Conservation (phyloP, 2,888 invertebrate species). For the Resseliella maxima region DNA sequence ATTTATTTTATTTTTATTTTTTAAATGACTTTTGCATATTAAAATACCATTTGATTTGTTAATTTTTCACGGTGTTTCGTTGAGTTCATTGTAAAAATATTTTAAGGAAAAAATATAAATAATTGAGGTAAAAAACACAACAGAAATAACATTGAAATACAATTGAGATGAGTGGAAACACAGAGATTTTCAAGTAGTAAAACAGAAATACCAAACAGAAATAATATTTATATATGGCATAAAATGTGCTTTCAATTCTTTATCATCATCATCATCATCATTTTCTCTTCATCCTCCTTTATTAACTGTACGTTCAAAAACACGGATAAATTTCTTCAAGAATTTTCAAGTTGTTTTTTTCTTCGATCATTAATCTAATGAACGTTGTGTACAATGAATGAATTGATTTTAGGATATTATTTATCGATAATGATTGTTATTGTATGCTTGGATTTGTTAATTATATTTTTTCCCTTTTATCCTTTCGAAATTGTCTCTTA, state of each 20-base stretch:
- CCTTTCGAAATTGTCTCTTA: too few species aligned
- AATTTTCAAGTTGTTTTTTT: too few species aligned
- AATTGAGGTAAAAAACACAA: not conserved
- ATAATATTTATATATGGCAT: not conserved
- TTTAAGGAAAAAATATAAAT: too few species aligned
- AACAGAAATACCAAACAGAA: conserved; percentile 57
- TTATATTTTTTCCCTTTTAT: not conserved
- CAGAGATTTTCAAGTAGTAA: conserved; percentile 56
- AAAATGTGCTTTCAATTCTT: not conserved
- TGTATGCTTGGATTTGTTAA: not conserved
- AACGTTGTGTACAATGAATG: too few species aligned
- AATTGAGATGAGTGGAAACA: not conserved
- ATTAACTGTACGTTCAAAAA: too few species aligned
- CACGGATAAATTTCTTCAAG: too few species aligned
- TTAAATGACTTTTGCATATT: not conserved
- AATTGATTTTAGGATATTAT: too few species aligned
- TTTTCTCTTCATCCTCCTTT: too few species aligned
- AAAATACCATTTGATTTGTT: not conserved
- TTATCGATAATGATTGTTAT: too few species aligned
- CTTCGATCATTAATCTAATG: too few species aligned
- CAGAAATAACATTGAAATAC: not conserved
- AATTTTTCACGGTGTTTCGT: not conserved
- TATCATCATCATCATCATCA: too few species aligned
- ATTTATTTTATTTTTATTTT: not conserved
- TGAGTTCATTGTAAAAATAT: not conserved